Base-by-base conservation (phyloP, 2,113 vertebrate species). In the Jacana jacana region DNA sequence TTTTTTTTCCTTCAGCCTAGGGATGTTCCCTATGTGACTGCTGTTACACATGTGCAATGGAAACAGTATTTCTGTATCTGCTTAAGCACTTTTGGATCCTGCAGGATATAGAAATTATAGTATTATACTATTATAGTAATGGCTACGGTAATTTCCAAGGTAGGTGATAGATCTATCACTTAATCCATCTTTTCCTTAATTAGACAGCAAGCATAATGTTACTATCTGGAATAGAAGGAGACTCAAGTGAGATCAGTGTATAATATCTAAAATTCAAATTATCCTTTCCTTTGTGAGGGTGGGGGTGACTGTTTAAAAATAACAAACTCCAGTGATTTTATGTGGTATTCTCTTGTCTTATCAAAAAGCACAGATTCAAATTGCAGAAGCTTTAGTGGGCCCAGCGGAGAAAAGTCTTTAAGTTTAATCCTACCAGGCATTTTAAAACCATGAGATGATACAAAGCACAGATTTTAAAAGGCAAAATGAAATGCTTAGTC, bases 141-240 rank as follows among this genome's bases (percentile, higher is more conserved):
- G 24, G 35, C 58, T 84, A 55, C 57, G 51, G 72, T 90, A 88
- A 93, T 88, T 95, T 92, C 49, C 39, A 78, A 86, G 76, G 68
- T 64, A 75, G 88, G 52, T 1, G 16, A 94, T 95, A 94, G 94
- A 90, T 90, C 35, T 93, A 44, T 71, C 1, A 0, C 61, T 88
- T 96, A 96, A 88, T 93, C 55, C 37, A 78, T 95, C 82, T 68
- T 27, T 91, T 81, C 52, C 39, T 89, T 95, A 95, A 94, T 95
- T 96, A 96, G 91, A 70, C 79, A 89, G 71, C 35, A 85, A 94
- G 37, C 6, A 0, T 70, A 94, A 58, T 33, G 12, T 68, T 60
- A 25, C 82, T 95, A 23, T 93, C 66, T 94, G 66, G 51, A 80
- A 44, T 68, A 93, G 77, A 95, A 81, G 58, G 54, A 85, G 63